phyloP scores from a whole-genome alignment of 1,140 invertebrate species.

The Tenebrio molitor region DNA sequence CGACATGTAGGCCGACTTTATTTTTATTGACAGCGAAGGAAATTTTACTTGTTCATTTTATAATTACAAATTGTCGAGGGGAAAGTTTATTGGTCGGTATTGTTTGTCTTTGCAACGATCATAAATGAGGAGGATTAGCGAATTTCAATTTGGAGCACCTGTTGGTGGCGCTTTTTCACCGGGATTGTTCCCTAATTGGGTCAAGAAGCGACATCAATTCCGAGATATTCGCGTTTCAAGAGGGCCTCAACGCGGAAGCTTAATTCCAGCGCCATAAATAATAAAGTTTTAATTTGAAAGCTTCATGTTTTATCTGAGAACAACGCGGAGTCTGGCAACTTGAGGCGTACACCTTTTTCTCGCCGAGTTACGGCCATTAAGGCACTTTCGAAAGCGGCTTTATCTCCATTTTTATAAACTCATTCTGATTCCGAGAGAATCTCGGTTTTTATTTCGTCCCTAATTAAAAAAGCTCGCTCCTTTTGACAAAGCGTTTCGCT shows the following conservation, averaged over 20 bases:
- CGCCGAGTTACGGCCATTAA: slow-evolving; percentile 5
- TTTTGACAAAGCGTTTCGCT: slow-evolving; percentile 8
- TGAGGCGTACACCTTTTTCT: not conserved
- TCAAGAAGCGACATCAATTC: no score
- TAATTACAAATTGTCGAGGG: no score
- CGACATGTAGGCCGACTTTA: no score
- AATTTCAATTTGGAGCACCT: no score
- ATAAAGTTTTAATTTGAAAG: slow-evolving; percentile 37
- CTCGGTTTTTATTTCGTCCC: not conserved
- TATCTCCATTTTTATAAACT: slow-evolving; percentile 1
- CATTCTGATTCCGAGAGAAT: slow-evolving; percentile 2
- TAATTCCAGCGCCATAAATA: slow-evolving; percentile 16
- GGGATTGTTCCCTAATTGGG: no score
- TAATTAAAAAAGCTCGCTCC: not conserved
- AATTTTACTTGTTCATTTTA: no score
- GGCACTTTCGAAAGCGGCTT: not conserved
- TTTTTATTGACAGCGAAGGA: no score
- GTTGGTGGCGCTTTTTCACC: no score
- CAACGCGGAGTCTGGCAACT: not conserved
- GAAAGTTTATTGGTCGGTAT: no score
- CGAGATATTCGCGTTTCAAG: not conserved
- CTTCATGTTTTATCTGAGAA: slow-evolving; percentile 21
- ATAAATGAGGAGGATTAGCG: no score
- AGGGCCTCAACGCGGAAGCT: not conserved
- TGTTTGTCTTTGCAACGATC: no score